A percentile compares a stretch with the other conserved stretches of the same genome.
Evolutionary conservation across 2,888 invertebrate species (phyloP).

Genomic region (Vandiemenella viatica): DNA sequence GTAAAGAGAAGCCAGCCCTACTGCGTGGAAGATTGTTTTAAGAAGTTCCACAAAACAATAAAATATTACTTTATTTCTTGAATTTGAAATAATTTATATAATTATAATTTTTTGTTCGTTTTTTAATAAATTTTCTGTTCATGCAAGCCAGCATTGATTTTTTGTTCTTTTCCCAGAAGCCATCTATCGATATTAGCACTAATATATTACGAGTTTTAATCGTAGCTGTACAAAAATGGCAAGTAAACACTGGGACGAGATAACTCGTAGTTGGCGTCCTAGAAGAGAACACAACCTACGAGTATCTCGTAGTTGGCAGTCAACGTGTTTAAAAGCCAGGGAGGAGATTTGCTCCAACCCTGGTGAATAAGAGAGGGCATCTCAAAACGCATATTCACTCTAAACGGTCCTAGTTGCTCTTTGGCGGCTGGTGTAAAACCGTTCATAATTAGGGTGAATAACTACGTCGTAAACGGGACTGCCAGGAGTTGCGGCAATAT

Average conservation of each 20-base stretch:
- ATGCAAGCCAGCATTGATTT: constrained; percentile 17
- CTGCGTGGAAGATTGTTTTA: constrained; percentile 20
- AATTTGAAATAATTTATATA: background rate
- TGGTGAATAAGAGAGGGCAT: no score
- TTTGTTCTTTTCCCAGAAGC: constrained; percentile 19
- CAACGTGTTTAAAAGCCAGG: constrained; percentile 1
- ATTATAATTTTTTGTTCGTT: constrained; percentile 3
- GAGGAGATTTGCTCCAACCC: no score
- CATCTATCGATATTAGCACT: constrained; percentile 20
- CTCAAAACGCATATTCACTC: no score
- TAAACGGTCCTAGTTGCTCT: no score
- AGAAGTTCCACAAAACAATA: constrained; percentile 18
- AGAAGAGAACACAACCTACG: constrained; percentile 18
- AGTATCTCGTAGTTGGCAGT: constrained; percentile 5
- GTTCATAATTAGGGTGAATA: no score
- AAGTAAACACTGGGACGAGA: no score
- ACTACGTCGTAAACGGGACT: no score
- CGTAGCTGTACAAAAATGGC: no score
- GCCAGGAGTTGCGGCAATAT: no score
- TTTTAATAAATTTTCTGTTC: constrained; percentile 15
- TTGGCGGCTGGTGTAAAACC: no score
- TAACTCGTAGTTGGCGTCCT: constrained; percentile 19
- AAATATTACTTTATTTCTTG: constrained; percentile 7
- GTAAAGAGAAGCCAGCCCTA: constrained; percentile 18
- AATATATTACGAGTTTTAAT: no score